A percentile compares a stretch with the other conserved stretches of the same genome.
These are phyloP conservation scores for Xiphorhynchus elegans DNA, from an alignment of 2,113 vertebrate genomes.

Conservation along the genomic window DNA sequence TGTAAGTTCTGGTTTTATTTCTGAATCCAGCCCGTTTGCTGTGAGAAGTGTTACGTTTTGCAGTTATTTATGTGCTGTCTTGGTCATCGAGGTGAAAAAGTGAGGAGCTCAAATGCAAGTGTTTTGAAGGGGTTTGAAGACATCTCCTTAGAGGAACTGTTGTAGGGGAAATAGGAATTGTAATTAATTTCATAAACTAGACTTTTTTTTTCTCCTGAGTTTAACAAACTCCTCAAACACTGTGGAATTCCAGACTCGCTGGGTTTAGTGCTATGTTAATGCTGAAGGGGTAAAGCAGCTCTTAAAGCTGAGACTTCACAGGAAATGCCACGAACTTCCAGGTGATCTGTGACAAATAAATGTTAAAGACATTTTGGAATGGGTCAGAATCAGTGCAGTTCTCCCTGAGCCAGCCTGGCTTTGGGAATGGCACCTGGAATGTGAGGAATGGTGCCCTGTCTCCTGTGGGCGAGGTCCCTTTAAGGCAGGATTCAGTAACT, in stretches of 20 bases:
- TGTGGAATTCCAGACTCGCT: accelerated
- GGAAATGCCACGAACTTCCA: neutral
- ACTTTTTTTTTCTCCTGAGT: neutral
- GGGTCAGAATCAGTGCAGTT: neutral
- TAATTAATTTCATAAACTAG: neutral
- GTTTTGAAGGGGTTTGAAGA: neutral
- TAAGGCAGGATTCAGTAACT: neutral
- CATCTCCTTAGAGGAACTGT: no score
- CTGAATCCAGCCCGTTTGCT: neutral
- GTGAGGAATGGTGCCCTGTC: neutral
- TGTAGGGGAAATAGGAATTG: no score
- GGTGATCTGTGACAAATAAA: neutral
- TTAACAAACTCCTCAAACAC: neutral
- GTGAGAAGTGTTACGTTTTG: accelerated
- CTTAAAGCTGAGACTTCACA: neutral
- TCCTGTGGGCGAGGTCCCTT: neutral
- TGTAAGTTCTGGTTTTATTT: conserved; percentile 73
- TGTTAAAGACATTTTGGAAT: neutral
- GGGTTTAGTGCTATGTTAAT: neutral
- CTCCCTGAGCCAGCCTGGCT: neutral
- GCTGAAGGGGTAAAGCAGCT: neutral
- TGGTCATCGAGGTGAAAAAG: neutral
- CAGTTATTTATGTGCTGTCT: neutral
- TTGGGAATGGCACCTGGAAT: neutral
- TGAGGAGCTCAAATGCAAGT: accelerated